Base-by-base conservation (phyloP, 2,797 vertebrate genomes). In the Psittacula echo region DNA sequence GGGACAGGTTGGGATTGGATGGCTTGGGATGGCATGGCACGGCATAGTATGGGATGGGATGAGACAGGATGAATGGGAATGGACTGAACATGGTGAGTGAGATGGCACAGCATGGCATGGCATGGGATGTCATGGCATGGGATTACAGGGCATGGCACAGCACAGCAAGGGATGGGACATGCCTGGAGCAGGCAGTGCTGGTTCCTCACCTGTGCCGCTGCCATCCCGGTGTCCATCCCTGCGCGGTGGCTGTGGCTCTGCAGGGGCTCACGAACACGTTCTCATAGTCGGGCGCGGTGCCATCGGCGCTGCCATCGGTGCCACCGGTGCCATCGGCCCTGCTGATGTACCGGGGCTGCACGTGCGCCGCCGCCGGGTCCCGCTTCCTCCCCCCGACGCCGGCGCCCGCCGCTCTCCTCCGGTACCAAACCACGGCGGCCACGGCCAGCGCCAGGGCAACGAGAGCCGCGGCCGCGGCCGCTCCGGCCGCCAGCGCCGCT, bases 391-490 rank as follows among this genome's bases (percentile, higher is more conserved):
- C 32, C 1, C 22, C 68, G 6, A 0, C 2, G 0, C 12, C 12
- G 1, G 5, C 27, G 0, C 11, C 5, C 2, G 9, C 51, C 92
- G 92, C 97, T 65, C 96, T 97, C 98, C 98, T 98, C 97, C 97
- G 96, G 96, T 96, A 96, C 97, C 97, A 88, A 96, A 98, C 87
- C 95, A 95, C 97, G 48, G 16, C 18, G 0, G 2, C 78, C 61
- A 1, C 15, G 12, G 34, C 78, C 85, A 23, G 20, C 89, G 44
- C 23, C 80, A 9, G 4, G 18, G 3, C 47, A 62, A 19, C 70
- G 9, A 0, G 34, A 0, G 4, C 7, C 0, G 4, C 27, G 5
- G 13, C 64, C 13, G 1, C 61, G 5, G 32, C 68, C 39, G 21
- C 1, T 0, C 30, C 68, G 1, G n/a, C 82, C 66, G 19, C 58